Evolutionary conservation across 2,797 vertebrate species (phyloP).

Genomic region (Rallus crepitans): DNA sequence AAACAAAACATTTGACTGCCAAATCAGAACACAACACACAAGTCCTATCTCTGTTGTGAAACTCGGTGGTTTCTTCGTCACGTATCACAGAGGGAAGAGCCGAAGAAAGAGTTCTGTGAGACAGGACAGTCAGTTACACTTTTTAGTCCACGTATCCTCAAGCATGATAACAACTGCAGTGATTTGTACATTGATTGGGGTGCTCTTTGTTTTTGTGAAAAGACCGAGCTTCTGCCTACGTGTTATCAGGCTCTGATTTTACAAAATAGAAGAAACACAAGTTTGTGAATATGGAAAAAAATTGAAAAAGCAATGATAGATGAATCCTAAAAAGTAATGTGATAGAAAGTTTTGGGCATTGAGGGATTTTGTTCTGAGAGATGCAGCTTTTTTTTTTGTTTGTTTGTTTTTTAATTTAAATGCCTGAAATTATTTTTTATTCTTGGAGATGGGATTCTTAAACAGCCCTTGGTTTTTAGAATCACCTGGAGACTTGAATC

Average conservation of each 20-base stretch:
- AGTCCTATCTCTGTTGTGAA: constrained; percentile 24
- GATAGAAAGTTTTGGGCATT: neutral
- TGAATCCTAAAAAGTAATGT: neutral
- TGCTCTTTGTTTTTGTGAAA: neutral
- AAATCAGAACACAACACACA: constrained; percentile 1
- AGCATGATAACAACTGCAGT: neutral
- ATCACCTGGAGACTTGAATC: neutral
- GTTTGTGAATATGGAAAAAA: neutral
- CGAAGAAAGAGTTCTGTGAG: neutral
- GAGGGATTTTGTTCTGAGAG: neutral
- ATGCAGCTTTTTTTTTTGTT: neutral
- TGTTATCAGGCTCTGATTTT: neutral
- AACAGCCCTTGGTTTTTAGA: neutral
- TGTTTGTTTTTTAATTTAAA: neutral
- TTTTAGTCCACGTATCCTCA: neutral
- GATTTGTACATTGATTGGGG: neutral
- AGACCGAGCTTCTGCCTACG: neutral
- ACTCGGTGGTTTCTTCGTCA: neutral
- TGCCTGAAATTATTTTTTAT: neutral
- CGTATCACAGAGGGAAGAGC: neutral
- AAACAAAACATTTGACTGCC: constrained; percentile 48
- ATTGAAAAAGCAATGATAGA: neutral
- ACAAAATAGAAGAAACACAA: neutral
- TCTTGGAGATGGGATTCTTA: neutral
- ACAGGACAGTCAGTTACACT: fast-evolving